These are phyloP conservation scores for Esox masquinongy DNA, from an alignment of 2,797 vertebrate genomes.

Conservation along the genomic window DNA sequence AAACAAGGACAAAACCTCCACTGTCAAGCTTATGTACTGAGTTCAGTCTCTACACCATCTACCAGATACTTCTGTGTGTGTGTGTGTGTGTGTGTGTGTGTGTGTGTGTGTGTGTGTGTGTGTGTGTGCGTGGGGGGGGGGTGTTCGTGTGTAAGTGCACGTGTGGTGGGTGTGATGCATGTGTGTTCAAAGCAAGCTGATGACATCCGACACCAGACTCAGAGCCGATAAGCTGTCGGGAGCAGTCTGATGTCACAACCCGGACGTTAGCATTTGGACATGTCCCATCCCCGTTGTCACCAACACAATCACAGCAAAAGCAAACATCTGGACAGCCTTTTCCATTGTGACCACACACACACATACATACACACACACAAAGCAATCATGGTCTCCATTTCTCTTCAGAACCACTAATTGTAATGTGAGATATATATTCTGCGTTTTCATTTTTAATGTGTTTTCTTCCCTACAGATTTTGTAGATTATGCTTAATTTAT, in stretches of 20 bases:
- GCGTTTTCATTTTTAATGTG: background rate
- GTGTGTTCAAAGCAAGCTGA: background rate
- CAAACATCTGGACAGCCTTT: background rate
- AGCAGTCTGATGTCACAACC: background rate
- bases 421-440: background rate
- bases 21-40: background rate
- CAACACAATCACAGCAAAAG: background rate
- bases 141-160: background rate
- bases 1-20: background rate
- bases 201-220: conserved; percentile 15
- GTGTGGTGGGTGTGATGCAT: background rate
- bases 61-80: background rate
- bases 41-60: background rate
- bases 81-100: conserved; percentile 5
- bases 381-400: background rate
- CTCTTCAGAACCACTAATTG: background rate
- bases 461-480: background rate
- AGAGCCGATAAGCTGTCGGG: background rate
- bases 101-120: background rate
- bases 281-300: background rate
- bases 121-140: conserved; percentile 8
- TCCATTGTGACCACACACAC: background rate
- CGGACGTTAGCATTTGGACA: background rate
- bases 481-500: background rate
- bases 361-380: background rate